These are phyloP conservation scores for Eustalomyia histrio DNA, from an alignment of 2,888 invertebrate genomes.

Conservation along the genomic window DNA sequence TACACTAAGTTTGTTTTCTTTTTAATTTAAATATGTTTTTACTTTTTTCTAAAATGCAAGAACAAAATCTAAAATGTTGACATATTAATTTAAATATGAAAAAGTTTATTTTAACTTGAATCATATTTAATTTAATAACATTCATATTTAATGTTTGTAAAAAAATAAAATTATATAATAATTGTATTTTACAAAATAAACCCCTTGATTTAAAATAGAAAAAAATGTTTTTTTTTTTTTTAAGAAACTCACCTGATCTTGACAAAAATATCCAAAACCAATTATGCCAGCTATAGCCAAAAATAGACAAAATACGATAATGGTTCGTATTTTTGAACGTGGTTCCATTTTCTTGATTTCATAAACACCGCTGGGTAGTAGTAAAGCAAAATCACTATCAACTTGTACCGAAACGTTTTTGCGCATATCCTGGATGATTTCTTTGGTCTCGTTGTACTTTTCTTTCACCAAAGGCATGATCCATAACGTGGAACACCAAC, in stretches of 20 bases:
- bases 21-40: no score
- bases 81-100: no score
- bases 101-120: no score
- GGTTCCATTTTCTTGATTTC: conserved; percentile 93
- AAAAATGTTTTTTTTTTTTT: no score
- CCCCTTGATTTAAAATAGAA: no score
- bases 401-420: conserved; percentile 91
- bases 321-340: conserved; percentile 88
- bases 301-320: conserved; percentile 89
- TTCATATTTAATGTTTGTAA: no score
- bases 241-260: conserved; percentile 88
- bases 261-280: conserved; percentile 94
- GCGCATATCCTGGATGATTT: conserved; percentile 81
- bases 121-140: no score
- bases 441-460: conserved; percentile 44
- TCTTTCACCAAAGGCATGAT: conserved; percentile 60
- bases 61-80: no score
- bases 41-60: no score
- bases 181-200: no score
- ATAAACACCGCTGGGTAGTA: conserved; percentile 88
- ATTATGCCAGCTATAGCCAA: conserved; percentile 92
- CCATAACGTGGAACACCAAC: conserved; percentile 50
- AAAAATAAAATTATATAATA: no score
- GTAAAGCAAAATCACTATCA: conserved; percentile 90
- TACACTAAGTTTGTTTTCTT: no score